These are phyloP conservation scores for Clusia tigrina DNA, from an alignment of 2,888 invertebrate species.

Conservation along the genomic window DNA sequence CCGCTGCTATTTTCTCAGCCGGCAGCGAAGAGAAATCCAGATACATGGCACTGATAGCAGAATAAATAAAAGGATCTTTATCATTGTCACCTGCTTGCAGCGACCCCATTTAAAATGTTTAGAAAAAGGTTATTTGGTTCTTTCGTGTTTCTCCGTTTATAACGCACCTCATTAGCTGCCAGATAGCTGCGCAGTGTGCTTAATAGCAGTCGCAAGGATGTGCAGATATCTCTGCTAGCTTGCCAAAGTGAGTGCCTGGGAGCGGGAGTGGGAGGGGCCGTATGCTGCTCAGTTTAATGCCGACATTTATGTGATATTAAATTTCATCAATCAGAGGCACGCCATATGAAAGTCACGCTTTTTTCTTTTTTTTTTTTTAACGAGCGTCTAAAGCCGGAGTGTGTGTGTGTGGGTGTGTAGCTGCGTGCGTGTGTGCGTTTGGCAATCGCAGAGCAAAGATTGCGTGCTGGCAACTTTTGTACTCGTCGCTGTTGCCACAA, in stretches of 20 bases:
- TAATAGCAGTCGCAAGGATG: not conserved
- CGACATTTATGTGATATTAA: slow-evolving; percentile 35
- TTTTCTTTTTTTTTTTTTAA: too few species aligned
- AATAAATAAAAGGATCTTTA: slow-evolving; percentile 33
- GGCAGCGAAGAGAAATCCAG: too few species aligned
- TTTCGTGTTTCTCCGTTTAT: not conserved
- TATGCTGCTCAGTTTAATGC: slow-evolving; percentile 22
- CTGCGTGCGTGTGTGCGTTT: too few species aligned
- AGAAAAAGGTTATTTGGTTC: not conserved
- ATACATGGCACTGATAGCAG: slow-evolving; percentile 18
- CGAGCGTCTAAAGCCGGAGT: too few species aligned
- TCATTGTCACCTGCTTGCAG: slow-evolving; percentile 31
- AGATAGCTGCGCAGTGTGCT: slow-evolving; percentile 2
- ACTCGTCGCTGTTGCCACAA: not conserved
- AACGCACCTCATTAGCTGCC: not conserved
- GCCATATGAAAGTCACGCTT: not conserved
- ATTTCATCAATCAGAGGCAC: slow-evolving; percentile 33
- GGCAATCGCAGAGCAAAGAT: too few species aligned
- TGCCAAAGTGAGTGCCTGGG: not conserved
- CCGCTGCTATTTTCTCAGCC: too few species aligned
- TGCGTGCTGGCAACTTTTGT: too few species aligned
- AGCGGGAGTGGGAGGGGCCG: not conserved
- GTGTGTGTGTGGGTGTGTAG: too few species aligned
- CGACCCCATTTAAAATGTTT: slow-evolving; percentile 16
- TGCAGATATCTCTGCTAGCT: not conserved